Evolutionary conservation across 2,113 vertebrate genomes (phyloP).

Genomic region (Calyptomena viridis): DNA sequence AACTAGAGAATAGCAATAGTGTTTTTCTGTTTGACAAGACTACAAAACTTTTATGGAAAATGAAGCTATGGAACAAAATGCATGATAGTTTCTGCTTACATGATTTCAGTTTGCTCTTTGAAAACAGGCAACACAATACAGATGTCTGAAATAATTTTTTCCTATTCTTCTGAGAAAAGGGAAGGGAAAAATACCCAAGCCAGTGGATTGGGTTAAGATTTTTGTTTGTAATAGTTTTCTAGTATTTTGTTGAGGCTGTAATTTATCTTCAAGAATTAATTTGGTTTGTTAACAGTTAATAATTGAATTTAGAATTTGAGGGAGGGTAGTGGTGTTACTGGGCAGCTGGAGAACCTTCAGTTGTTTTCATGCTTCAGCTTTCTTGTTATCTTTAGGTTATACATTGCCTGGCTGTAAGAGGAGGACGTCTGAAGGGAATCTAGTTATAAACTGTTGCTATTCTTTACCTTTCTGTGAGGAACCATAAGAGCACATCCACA

Average conservation of each 20-base stretch:
- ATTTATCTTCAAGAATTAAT: not conserved
- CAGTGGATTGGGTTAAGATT: not conserved
- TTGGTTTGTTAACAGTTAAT: not conserved
- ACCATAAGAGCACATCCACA: not conserved
- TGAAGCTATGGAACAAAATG: not conserved
- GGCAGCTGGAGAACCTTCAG: not conserved
- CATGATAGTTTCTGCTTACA: not conserved
- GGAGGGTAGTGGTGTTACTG: not conserved
- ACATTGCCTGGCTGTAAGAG: not conserved
- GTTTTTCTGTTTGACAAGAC: constrained; percentile 12
- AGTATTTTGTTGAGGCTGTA: not conserved
- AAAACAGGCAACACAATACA: not conserved
- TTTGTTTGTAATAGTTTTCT: not conserved
- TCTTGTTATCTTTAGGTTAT: not conserved
- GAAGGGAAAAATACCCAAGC: not conserved
- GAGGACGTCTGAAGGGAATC: not conserved
- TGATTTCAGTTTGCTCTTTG: not conserved
- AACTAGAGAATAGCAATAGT: not conserved
- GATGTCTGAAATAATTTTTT: not conserved
- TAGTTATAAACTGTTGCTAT: not conserved
- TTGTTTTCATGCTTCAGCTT: not conserved
- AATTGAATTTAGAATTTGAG: not conserved
- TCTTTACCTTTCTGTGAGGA: not conserved
- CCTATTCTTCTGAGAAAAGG: not conserved
- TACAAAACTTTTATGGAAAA: not conserved